Conservation (phyloP, 1,140 invertebrate species). For the Drosophila carrolli region DNA sequence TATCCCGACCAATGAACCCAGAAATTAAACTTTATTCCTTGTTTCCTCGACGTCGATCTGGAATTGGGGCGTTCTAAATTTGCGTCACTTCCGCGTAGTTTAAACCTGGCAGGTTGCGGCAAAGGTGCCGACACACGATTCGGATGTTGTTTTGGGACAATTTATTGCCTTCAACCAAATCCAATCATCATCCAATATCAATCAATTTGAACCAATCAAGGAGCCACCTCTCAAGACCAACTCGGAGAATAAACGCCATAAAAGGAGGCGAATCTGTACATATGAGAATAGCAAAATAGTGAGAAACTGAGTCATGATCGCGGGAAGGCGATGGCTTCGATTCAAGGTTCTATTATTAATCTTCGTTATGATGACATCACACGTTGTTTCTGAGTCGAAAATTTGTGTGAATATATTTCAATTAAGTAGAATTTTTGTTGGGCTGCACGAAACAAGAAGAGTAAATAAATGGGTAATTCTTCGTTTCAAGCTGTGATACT, state of each 20-base stretch:
- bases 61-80: constrained; percentile 5
- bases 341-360: constrained; percentile 35
- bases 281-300: constrained; percentile 12
- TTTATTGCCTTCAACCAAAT: background rate
- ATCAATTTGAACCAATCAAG: constrained; percentile 39
- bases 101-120: background rate
- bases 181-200: constrained; percentile 25
- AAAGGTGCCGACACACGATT: background rate
- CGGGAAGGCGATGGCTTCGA: constrained; percentile 3
- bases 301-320: constrained; percentile 30
- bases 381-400: constrained; percentile 1
- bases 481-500: background rate
- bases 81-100: background rate
- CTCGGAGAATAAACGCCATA: constrained; percentile 22
- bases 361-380: constrained; percentile 61
- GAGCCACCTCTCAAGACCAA: constrained; percentile 15
- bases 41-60: background rate
- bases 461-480: constrained; percentile 9
- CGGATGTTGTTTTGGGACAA: background rate
- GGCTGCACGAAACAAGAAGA: background rate
- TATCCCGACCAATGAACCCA: constrained; percentile 1
- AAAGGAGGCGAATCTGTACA: constrained; percentile 30
- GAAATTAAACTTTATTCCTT: constrained; percentile 8
- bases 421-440: constrained; percentile 30
- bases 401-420: constrained; percentile 27